phyloP scores from a whole-genome alignment of 2,797 vertebrate genomes.

The Sebastiscus albofasciatus region DNA sequence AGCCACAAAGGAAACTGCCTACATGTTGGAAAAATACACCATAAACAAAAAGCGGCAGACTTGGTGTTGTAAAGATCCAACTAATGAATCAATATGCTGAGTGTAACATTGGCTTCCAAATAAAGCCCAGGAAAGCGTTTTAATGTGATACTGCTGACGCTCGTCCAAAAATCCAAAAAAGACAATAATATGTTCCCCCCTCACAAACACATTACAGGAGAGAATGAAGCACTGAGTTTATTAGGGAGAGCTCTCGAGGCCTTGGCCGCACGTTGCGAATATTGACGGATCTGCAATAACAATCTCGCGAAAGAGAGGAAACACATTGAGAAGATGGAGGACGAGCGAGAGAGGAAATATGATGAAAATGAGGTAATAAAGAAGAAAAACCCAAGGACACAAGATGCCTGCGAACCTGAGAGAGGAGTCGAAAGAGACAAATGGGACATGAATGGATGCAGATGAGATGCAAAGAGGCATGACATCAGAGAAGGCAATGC shows the following conservation, averaged over 20 bases:
- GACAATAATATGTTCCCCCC: slow-evolving; percentile 44
- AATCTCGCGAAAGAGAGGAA: slow-evolving; percentile 14
- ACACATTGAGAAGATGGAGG: neutral
- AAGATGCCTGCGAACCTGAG: slow-evolving; percentile 35
- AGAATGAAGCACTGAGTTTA: slow-evolving; percentile 38
- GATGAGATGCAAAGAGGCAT: slow-evolving; percentile 74
- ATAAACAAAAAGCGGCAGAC: slow-evolving; percentile 59
- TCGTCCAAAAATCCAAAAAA: slow-evolving; percentile 30
- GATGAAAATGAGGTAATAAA: slow-evolving; percentile 59
- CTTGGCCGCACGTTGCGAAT: slow-evolving; percentile 32
- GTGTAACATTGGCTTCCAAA: slow-evolving; percentile 53
- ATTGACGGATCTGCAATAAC: slow-evolving; percentile 44
- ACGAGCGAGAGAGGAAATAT: slow-evolving; percentile 19
- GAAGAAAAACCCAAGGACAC: slow-evolving; percentile 54
- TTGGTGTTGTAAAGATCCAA: slow-evolving; percentile 37
- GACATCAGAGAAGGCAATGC: slow-evolving; percentile 67
- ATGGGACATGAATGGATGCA: slow-evolving; percentile 66
- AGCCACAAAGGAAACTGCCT: slow-evolving; percentile 52
- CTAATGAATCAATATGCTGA: slow-evolving; percentile 75
- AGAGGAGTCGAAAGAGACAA: slow-evolving; percentile 62
- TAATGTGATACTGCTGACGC: slow-evolving; percentile 64
- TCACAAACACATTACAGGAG: slow-evolving; percentile 27
- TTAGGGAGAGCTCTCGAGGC: slow-evolving; percentile 49
- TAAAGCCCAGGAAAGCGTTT: slow-evolving; percentile 58
- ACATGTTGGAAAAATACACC: slow-evolving; percentile 44